A percentile compares a stretch with the other conserved stretches of the same genome.
Evolutionary conservation across 2,113 vertebrate genomes (phyloP).

Genomic region (Camelus dromedarius): DNA sequence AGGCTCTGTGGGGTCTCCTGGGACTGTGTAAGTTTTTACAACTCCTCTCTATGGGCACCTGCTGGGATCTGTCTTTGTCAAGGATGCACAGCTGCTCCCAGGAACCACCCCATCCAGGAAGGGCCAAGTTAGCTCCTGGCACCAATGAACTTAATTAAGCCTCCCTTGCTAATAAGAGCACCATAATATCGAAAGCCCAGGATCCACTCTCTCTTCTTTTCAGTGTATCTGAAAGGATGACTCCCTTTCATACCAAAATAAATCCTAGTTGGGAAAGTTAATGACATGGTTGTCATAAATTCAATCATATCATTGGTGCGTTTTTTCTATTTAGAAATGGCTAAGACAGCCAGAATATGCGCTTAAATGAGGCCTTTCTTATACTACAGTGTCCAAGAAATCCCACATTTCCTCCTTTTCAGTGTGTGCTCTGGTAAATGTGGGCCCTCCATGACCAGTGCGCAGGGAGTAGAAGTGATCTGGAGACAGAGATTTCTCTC

Average conservation of each 20-base stretch:
- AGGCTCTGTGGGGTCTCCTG: background rate
- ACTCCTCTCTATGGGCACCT: background rate
- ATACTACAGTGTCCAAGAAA: background rate
- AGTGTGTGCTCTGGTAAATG: background rate
- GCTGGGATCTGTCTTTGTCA: background rate
- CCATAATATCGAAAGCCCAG: background rate
- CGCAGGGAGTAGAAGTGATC: background rate
- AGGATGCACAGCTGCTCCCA: background rate
- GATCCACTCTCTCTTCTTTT: background rate
- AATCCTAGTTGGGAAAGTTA: background rate
- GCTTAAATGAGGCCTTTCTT: background rate
- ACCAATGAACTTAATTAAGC: background rate
- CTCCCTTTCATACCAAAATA: background rate
- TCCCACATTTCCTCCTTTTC: background rate
- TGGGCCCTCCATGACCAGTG: background rate
- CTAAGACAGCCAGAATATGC: background rate
- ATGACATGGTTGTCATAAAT: background rate
- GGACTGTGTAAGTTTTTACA: background rate
- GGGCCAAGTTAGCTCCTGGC: background rate
- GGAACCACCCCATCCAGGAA: background rate
- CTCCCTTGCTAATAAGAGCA: background rate
- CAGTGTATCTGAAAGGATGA: background rate
- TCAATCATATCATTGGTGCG: background rate
- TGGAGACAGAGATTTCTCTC: background rate
- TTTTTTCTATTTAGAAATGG: constrained; percentile 20